phyloP scores from a whole-genome alignment of 2,113 vertebrate species.

The Gobius niger region DNA sequence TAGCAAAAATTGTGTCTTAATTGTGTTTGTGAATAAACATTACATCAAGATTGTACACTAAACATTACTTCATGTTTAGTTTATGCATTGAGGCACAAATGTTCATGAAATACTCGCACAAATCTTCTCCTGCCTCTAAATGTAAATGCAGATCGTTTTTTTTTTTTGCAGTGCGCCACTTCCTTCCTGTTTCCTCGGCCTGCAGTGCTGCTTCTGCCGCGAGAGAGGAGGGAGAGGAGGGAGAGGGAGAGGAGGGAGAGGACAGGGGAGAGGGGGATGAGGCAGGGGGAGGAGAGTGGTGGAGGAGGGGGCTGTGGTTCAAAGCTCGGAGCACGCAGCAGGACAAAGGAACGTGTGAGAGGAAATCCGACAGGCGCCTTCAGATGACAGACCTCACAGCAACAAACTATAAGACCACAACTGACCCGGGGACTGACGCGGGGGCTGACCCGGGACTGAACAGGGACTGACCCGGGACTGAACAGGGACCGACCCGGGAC shows the following conservation, averaged over 20 bases:
- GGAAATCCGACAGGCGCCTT: slow-evolving; percentile 61
- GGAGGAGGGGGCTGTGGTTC: slow-evolving; percentile 58
- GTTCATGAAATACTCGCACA: too few relatives aligned
- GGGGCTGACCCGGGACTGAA: neutral
- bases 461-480: neutral
- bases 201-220: slow-evolving; percentile 59
- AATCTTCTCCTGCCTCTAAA: too few relatives aligned
- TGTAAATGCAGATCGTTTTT: too few relatives aligned
- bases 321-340: slow-evolving; percentile 42
- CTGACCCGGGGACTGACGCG: neutral
- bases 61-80: too few relatives aligned
- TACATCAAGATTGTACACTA: too few relatives aligned
- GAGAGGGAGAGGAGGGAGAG: slow-evolving; percentile 25
- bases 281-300: slow-evolving; percentile 29
- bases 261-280: slow-evolving; percentile 27
- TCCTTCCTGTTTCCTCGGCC: slow-evolving; percentile 30
- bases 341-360: slow-evolving; percentile 68
- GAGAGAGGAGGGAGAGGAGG: neutral
- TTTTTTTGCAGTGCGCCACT: too few relatives aligned
- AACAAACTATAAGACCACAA: slow-evolving; percentile 4
- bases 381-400: slow-evolving; percentile 29
- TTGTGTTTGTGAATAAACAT: too few relatives aligned
- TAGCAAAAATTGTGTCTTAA: too few relatives aligned
- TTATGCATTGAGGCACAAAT: too few relatives aligned
- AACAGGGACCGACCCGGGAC: neutral